Conservation (phyloP, 2,797 vertebrate species). For the Falco columbarius region DNA sequence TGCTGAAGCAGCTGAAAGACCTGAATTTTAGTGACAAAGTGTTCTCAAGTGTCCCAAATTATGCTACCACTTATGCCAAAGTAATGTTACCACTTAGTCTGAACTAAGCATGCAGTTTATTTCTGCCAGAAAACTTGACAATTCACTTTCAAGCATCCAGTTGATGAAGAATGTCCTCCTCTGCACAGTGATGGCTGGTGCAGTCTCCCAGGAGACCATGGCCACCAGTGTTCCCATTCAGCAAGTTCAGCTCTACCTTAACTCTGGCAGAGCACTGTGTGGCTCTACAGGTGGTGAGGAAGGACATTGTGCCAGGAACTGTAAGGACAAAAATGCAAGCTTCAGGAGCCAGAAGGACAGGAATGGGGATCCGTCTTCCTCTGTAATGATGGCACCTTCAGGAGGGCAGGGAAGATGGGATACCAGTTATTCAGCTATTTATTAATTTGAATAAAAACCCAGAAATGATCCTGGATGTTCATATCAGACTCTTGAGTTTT, state of each 20-base stretch:
- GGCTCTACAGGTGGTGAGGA: not conserved
- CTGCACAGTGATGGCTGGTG: fast-evolving
- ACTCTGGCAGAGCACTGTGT: not conserved
- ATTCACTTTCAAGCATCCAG: not conserved
- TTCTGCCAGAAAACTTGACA: not conserved
- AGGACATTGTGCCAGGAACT: not conserved
- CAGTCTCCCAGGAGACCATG: not conserved
- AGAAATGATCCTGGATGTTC: not conserved
- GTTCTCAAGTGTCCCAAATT: not conserved
- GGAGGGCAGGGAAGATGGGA: not conserved
- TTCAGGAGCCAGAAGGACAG: not conserved
- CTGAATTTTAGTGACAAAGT: not conserved
- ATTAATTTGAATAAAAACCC: not conserved
- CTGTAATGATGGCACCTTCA: not conserved
- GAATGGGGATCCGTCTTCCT: not conserved
- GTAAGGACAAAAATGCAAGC: not conserved
- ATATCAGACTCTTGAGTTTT: not conserved
- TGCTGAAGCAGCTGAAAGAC: not conserved
- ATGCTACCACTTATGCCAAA: too few relatives aligned
- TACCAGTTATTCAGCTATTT: not conserved
- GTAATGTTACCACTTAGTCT: not conserved
- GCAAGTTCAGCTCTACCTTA: not conserved
- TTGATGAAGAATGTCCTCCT: not conserved
- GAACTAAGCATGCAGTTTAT: not conserved
- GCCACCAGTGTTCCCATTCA: not conserved